Evolutionary conservation across 92 coral and sea anemone genomes (phyloP).

Genomic region (Porites evermanni): DNA sequence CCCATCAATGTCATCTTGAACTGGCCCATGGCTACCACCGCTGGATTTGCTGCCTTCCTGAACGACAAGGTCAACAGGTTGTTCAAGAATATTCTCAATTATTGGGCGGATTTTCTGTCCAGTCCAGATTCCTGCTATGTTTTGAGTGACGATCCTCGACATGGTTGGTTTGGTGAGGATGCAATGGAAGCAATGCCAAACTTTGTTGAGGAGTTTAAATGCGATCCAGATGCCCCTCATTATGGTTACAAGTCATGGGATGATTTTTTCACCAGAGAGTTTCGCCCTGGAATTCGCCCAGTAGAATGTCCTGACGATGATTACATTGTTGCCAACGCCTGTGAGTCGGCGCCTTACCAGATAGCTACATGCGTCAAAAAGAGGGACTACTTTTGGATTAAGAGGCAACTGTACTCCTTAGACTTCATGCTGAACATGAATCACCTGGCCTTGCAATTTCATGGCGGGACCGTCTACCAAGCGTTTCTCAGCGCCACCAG

Average conservation of each 20-base stretch:
- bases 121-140: conserved; percentile 53
- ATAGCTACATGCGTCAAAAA: conserved; percentile 26
- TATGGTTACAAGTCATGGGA: conserved; percentile 73
- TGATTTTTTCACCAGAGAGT: conserved; percentile 70
- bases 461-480: conserved; percentile 78
- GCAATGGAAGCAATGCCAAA: conserved; percentile 70
- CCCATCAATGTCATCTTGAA: conserved; percentile 50
- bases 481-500: conserved; percentile 74
- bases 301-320: conserved; percentile 60
- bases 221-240: conserved; percentile 40
- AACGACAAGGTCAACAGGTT: conserved; percentile 62
- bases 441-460: conserved; percentile 57
- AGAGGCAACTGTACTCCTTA: conserved; percentile 60
- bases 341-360: conserved; percentile 74
- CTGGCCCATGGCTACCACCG: conserved; percentile 78
- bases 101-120: conserved; percentile 64
- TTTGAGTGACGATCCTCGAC: conserved; percentile 38
- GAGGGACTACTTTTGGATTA: conserved; percentile 64
- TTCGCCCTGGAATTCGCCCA: conserved; percentile 65
- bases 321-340: conserved; percentile 68
- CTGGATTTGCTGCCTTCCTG: conserved; percentile 75
- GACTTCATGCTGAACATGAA: conserved; percentile 65
- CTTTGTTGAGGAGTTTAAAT: conserved; percentile 64
- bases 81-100: conserved; percentile 64
- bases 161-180: conserved; percentile 69